Conservation (phyloP, 2,888 invertebrate species). For the Vannuccia rotundouncinata region DNA sequence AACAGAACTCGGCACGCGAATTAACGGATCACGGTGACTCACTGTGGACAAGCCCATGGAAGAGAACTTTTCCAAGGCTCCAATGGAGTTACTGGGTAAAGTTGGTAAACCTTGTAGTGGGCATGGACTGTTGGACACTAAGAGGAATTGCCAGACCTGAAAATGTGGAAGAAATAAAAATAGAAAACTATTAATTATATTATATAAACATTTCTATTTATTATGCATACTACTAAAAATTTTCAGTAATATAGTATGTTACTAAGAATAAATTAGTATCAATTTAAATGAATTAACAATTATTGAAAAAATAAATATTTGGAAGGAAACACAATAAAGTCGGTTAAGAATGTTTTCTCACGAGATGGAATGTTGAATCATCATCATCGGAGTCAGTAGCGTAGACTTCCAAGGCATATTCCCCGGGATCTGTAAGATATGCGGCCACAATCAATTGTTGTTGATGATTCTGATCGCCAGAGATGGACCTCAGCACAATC, state of each 20-base stretch:
- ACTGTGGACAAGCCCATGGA: constrained; percentile 17
- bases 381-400: constrained; percentile 53
- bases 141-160: constrained; percentile 11
- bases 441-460: constrained; percentile 54
- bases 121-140: neutral
- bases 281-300: too few relatives aligned
- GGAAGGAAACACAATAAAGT: too few relatives aligned
- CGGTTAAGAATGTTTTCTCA: too few relatives aligned
- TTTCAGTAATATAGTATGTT: too few relatives aligned
- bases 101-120: neutral
- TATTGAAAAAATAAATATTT: too few relatives aligned
- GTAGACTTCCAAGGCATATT: constrained; percentile 56
- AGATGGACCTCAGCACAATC: constrained; percentile 8
- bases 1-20: constrained; percentile 23
- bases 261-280: too few relatives aligned
- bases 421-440: constrained; percentile 52
- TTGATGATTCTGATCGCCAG: constrained; percentile 40
- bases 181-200: too few relatives aligned
- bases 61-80: neutral
- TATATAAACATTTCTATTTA: too few relatives aligned
- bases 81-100: neutral
- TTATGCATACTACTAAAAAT: too few relatives aligned
- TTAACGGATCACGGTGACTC: constrained; percentile 20
- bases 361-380: constrained; percentile 34
- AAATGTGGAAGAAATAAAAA: too few relatives aligned